These are phyloP conservation scores for Furcifer pardalis DNA, from an alignment of 2,797 vertebrate species.

Conservation along the genomic window DNA sequence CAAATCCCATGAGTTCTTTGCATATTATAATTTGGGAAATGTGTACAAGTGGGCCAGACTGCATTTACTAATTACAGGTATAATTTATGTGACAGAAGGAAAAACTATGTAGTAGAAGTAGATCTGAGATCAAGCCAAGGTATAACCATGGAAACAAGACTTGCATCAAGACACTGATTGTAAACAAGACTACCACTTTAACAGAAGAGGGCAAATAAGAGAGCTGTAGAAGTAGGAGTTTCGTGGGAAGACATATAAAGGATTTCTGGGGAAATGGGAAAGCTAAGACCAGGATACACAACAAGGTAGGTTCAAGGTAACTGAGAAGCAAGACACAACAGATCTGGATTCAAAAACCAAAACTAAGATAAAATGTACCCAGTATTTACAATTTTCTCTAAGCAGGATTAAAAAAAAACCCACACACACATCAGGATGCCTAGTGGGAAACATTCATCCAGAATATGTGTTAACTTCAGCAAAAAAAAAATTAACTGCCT, in stretches of 20 bases:
- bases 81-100: background rate
- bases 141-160: conserved; percentile 4
- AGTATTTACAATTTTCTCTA: conserved; percentile 2
- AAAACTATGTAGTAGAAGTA: background rate
- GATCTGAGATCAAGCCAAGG: background rate
- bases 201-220: background rate
- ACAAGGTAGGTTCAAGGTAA: background rate
- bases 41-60: background rate
- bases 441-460: conserved; percentile 30
- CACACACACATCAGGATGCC: too few relatives aligned
- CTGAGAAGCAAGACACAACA: background rate
- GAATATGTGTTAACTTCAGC: conserved; percentile 21
- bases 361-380: background rate
- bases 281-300: background rate
- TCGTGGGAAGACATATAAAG: background rate
- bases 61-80: background rate
- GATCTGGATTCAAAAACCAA: conserved; percentile 14
- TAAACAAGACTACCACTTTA: background rate
- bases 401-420: background rate
- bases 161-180: background rate
- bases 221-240: background rate
- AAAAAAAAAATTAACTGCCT: conserved; percentile 16
- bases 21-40: background rate
- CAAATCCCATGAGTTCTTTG: background rate
- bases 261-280: background rate